Conservation (phyloP, 1,140 invertebrate species). For the Leptoteleia sp. region DNA sequence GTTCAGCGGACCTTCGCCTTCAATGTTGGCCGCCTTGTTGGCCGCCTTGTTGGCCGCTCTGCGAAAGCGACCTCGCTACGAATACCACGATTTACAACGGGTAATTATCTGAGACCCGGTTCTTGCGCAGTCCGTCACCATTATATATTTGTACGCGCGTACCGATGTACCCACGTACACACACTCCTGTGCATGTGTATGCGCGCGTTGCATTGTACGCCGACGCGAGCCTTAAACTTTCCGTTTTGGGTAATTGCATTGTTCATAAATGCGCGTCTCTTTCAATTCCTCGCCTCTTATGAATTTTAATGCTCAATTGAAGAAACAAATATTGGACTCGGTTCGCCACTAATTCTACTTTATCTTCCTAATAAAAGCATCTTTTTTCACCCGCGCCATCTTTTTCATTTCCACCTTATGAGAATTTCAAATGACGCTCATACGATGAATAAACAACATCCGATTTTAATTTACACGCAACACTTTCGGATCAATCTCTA, state of each 20-base stretch:
- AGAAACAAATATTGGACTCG: no score
- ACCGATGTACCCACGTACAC: background rate
- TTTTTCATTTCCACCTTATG: no score
- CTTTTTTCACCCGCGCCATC: no score
- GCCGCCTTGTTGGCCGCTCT: slow-evolving; percentile 34
- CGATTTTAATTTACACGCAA: no score
- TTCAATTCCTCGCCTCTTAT: no score
- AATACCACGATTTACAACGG: slow-evolving; percentile 50
- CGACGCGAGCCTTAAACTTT: slow-evolving; percentile 10
- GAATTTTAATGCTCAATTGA: no score
- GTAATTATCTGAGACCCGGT: slow-evolving; percentile 41
- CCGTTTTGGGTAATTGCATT: slow-evolving; percentile 41
- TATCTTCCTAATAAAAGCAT: no score
- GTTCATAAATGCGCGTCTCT: slow-evolving; percentile 16
- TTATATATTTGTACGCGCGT: slow-evolving; percentile 30
- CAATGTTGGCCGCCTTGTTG: slow-evolving; percentile 44
- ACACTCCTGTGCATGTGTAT: background rate
- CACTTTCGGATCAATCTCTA: no score
- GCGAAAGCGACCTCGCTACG: slow-evolving; percentile 47
- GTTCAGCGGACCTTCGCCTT: slow-evolving; percentile 49
- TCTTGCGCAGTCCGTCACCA: slow-evolving; percentile 26
- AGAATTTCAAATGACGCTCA: no score
- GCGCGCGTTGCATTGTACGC: slow-evolving; percentile 6
- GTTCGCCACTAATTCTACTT: no score
- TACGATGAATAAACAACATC: no score